A percentile compares a stretch with the other conserved stretches of the same genome.
Evolutionary conservation across 2,888 invertebrate species (phyloP).

Genomic region (Caenorhabditis sp.): DNA sequence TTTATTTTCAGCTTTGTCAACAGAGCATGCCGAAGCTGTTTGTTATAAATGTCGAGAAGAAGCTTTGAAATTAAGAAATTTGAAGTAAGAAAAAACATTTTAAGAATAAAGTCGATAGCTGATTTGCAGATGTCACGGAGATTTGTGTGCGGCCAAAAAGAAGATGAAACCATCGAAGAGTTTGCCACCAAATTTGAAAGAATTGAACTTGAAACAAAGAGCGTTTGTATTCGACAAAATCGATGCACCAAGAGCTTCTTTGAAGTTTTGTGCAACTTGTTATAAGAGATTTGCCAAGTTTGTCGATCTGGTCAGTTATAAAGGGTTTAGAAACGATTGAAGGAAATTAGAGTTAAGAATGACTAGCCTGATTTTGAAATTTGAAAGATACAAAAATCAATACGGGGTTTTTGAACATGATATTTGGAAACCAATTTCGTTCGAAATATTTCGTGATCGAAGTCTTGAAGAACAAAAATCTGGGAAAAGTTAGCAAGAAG

Average conservation of each 20-base stretch:
- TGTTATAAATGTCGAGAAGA: conserved; percentile 31
- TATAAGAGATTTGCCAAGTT: conserved; percentile 9
- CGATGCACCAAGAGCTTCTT: conserved; percentile 16
- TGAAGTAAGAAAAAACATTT: conserved; percentile 16
- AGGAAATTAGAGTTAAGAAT: no score
- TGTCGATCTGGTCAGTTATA: conserved; percentile 2
- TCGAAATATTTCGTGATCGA: no score
- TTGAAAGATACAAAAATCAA: no score
- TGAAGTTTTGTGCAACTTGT: conserved; percentile 32
- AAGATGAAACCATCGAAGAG: conserved; percentile 13
- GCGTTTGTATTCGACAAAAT: conserved; percentile 31
- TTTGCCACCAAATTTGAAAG: conserved; percentile 20
- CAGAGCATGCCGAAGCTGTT: conserved; percentile 17
- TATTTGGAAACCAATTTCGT: no score
- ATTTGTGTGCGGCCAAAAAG: conserved; percentile 22
- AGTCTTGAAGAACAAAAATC: no score
- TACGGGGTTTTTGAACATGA: no score
- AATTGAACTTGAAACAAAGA: conserved; percentile 13
- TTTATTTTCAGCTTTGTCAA: no score
- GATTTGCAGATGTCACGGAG: conserved; percentile 22
- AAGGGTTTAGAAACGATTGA: no score
- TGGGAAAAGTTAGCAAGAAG: no score
- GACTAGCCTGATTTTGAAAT: no score
- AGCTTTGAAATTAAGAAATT: conserved; percentile 20
- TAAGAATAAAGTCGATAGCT: background rate